A percentile compares a stretch with the other conserved stretches of the same genome.
Conservation (phyloP, 2,113 vertebrate species). For the Amphiprion percula region DNA sequence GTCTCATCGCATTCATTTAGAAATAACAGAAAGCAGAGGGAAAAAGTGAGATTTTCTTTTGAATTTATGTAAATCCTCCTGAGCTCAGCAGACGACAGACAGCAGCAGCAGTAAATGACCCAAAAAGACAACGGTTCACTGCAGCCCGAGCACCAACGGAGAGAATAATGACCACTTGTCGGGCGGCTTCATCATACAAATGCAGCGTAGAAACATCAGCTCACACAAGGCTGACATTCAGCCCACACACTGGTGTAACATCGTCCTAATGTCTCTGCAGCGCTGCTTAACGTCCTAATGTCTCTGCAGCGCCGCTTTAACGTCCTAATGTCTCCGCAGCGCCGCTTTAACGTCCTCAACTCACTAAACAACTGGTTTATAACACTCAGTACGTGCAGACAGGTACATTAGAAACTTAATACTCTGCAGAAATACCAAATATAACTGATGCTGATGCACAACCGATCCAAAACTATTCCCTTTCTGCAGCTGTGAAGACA, state of each 20-base stretch:
- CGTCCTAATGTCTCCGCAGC: too few species aligned
- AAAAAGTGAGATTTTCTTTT: too few species aligned
- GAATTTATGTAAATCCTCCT: too few species aligned
- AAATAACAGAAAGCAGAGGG: too few species aligned
- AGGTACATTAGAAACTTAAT: background rate
- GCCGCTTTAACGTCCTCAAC: background rate
- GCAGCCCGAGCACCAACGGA: conserved; percentile 34
- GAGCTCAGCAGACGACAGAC: background rate
- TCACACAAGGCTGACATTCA: conserved; percentile 34
- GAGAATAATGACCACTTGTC: conserved; percentile 42
- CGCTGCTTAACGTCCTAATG: too few species aligned
- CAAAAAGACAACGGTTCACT: conserved; percentile 27
- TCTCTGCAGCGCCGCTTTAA: too few species aligned
- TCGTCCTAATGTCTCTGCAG: background rate
- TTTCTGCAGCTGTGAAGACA: too few species aligned
- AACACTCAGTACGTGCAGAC: background rate
- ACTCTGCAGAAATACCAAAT: background rate
- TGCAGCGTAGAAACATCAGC: background rate
- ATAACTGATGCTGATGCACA: background rate
- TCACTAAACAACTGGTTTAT: background rate
- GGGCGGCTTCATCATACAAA: conserved; percentile 32
- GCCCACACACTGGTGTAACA: conserved; percentile 24
- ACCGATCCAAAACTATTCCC: too few species aligned
- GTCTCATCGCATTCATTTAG: background rate
- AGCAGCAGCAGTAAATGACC: conserved; percentile 2